Evolutionary conservation across 2,797 vertebrate genomes (phyloP).

Genomic region (Rhinophrynus dorsalis): DNA sequence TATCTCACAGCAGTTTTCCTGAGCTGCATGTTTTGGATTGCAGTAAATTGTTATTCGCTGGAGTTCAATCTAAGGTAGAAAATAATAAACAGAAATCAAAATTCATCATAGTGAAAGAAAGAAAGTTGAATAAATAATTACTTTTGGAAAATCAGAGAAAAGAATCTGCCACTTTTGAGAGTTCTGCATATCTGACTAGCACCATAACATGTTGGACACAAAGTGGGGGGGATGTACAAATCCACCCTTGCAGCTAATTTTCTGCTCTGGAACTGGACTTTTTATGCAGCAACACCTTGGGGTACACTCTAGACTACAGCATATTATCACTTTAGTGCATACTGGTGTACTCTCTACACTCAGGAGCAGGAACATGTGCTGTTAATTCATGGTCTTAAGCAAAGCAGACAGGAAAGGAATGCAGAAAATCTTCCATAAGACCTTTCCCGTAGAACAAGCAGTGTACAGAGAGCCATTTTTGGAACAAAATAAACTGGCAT

Average conservation of each 20-base stretch:
- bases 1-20: conserved; percentile 86
- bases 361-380: too few relatives aligned
- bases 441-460: too few relatives aligned
- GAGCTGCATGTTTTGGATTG: conserved; percentile 76
- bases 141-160: not conserved
- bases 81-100: conserved; percentile 45
- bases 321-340: too few relatives aligned
- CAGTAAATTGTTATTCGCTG: conserved; percentile 86
- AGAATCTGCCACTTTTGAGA: not conserved
- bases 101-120: conserved; percentile 8
- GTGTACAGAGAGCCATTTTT: not conserved
- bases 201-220: not conserved
- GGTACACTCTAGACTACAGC: too few relatives aligned
- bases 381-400: too few relatives aligned
- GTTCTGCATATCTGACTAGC: not conserved
- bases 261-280: too few relatives aligned
- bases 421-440: too few relatives aligned
- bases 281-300: too few relatives aligned
- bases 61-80: conserved; percentile 82
- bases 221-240: too few relatives aligned
- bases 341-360: too few relatives aligned
- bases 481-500: not conserved
- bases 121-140: not conserved
- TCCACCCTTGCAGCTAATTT: too few relatives aligned
- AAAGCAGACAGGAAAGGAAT: too few relatives aligned